Evolutionary conservation across 2,797 vertebrate genomes (phyloP), one percentile per base, ranked within the genome.

Genomic region (Myotis findleyi): DNA sequence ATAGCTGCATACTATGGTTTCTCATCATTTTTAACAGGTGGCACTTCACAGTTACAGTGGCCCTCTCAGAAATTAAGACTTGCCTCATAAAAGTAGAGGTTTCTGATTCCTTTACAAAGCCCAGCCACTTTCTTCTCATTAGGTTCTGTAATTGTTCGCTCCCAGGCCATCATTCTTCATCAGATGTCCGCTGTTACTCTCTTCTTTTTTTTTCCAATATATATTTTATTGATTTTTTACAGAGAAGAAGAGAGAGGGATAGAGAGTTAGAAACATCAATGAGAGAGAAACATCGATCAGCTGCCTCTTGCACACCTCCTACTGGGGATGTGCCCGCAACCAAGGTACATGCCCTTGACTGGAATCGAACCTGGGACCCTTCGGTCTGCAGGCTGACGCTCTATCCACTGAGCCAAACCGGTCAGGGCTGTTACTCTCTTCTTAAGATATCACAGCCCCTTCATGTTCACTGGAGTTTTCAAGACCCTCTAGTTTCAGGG

Each of bases 391-490:
- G 36, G 36, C 36, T 36, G 36, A 36, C 4, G 36, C 36, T 36
- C 36, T 36, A 36, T 36, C 36, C 36, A 36, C 36, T 36, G 36
- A 36, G 3, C 36, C 36, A 36, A 36, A 36, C 36, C 36, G 36
- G 36, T 36, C 36, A 36, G 4, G 36, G 11, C 2, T 44, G 1
- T 36, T 53, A 13, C 30, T 80, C 7, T 81, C 41, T 76, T 0
- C 89, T 79, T 55, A 84, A 95, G 73, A 75, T 33, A 20, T 25
- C 23, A 36, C 89, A 10, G 55, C 86, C 90, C 14, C 30, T 96
- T 64, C 25, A 33, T n/a, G 68, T 83, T 71, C 87, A 94, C 75
- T 36, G 38, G 68, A 44, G 11, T 33, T 95, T 95, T 90, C 14
- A 62, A 41, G 80, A n/a, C 2, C 0, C 55, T 72, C 23, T 33